Evolutionary conservation across 2,113 vertebrate genomes (phyloP), one percentile per base, ranked within the genome.

Genomic region (Leucopternis melanops): DNA sequence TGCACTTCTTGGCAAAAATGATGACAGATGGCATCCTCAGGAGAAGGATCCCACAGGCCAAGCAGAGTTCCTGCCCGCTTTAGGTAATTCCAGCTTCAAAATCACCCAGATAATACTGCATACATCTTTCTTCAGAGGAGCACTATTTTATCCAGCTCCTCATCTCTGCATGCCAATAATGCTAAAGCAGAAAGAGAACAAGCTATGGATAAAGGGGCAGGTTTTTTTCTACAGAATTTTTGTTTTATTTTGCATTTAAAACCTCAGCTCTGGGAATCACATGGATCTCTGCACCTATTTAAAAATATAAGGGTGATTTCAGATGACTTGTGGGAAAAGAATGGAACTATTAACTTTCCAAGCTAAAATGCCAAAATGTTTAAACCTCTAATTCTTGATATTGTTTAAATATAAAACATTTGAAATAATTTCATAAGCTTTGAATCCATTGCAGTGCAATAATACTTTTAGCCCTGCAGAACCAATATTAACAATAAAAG

Each of bases 91-190:
- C 78, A 79, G 74, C 49, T 47, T 47, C 90, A 44, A 27, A 65
- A 63, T 8, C 55, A n/a, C 44, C 36, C 67, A 13, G 49, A 5
- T 5, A 8, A 23, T 1, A 13, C 42, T 16, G 3, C 0, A 5
- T 1, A 21, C 31, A 1, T 10, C 66, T 20, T 22, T 9, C 27
- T 20, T n/a, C 45, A 16, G 42, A 12, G 2, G 18, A 26, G 55
- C 40, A 4, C 6, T 8, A 16, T 38, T 40, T 27, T 6, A 10
- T 20, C 73, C 69, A 25, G 72, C 44, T 70, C 54, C n/a, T n/a
- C n/a, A n/a, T n/a, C n/a, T n/a, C n/a, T n/a, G n/a, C n/a, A n/a
- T 71, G 13, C 29, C 34, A 84, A 32, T 17, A 36, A 57, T 32
- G 4, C 4, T 79, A 70, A 70, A 88, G n/a, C 20, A 54, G 45